phyloP scores from a whole-genome alignment of 2,888 invertebrate species.

The Agrochola macilenta region DNA sequence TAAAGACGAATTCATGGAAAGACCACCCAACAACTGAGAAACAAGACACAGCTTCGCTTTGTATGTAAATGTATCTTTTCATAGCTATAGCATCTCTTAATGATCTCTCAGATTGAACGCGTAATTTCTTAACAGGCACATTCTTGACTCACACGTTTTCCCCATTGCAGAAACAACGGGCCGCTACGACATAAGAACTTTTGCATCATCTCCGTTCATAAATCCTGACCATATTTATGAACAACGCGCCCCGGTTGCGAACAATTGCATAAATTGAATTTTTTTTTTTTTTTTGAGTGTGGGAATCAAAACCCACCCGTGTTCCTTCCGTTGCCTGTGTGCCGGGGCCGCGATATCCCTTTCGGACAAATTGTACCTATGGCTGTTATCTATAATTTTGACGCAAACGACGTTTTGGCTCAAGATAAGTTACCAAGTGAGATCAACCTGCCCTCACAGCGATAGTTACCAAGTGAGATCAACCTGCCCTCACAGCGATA shows the following conservation, averaged over 20 bases:
- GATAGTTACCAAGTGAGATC: too few relatives aligned
- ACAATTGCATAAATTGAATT: background rate
- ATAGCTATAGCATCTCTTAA: background rate
- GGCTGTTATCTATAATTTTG: background rate
- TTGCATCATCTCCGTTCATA: background rate
- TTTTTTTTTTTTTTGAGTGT: too few relatives aligned
- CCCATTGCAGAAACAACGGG: background rate
- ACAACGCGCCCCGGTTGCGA: background rate
- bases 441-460: background rate
- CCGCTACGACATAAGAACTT: background rate
- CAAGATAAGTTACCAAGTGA: background rate
- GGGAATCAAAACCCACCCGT: too few relatives aligned
- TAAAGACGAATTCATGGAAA: too few relatives aligned
- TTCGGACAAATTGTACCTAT: background rate
- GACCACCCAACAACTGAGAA: too few relatives aligned
- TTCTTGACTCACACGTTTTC: background rate
- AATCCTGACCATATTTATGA: background rate
- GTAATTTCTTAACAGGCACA: background rate
- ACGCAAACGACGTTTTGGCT: background rate
- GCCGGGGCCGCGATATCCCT: too few relatives aligned
- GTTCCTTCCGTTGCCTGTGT: too few relatives aligned
- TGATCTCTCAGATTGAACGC: background rate
- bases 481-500: background rate
- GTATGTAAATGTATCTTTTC: too few relatives aligned
- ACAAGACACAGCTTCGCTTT: too few relatives aligned